These are phyloP conservation scores for Agrypnia vestita DNA, from an alignment of 1,140 invertebrate genomes.

Conservation along the genomic window DNA sequence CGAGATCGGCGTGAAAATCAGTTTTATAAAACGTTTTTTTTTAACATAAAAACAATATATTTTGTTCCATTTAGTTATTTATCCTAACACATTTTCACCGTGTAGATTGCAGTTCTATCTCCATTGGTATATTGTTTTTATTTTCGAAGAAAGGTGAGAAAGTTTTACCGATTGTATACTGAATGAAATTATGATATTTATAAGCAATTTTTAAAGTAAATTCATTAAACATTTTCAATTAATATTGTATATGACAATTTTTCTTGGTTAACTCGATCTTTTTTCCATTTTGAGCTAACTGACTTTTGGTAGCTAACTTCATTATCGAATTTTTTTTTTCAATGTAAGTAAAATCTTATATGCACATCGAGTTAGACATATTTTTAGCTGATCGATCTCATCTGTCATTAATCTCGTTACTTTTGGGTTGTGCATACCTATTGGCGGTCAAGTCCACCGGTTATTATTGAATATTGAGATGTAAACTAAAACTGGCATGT, in stretches of 20 bases:
- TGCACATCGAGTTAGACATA: not conserved
- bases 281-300: conserved; percentile 26
- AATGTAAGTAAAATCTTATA: not conserved
- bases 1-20: conserved; percentile 3
- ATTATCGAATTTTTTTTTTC: not conserved
- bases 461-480: too few relatives aligned
- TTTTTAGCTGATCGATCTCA: conserved; percentile 26
- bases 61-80: not conserved
- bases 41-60: not conserved
- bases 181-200: conserved; percentile 31
- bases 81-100: not conserved
- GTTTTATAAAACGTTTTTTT: conserved; percentile 3
- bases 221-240: conserved; percentile 19
- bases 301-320: conserved; percentile 12
- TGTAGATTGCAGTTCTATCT: conserved; percentile 4
- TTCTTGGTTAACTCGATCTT: conserved; percentile 9
- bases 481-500: too few relatives aligned
- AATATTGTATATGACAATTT: conserved; percentile 18
- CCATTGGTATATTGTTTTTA: conserved; percentile 24
- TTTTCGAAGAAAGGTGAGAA: conserved; percentile 40
- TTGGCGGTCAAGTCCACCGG: too few relatives aligned
- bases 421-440: not conserved
- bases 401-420: conserved; percentile 4
- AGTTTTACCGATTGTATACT: conserved; percentile 26
- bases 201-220: not conserved